A percentile compares a stretch with the other conserved stretches of the same genome.
These are phyloP conservation scores for Hemithea aestivaria DNA, from an alignment of 2,888 invertebrate species.

Conservation along the genomic window DNA sequence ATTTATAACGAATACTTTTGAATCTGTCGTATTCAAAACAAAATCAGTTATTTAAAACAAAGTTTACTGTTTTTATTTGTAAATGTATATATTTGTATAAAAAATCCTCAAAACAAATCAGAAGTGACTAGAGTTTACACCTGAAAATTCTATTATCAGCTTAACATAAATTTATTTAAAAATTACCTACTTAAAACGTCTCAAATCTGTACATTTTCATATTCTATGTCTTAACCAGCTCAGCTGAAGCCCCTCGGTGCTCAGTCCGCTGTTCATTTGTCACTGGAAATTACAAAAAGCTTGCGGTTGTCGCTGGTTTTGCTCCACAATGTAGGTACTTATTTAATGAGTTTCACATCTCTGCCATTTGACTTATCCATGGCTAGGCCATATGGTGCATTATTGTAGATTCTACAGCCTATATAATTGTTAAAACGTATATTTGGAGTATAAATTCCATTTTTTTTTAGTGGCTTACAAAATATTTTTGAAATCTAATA, in stretches of 20 bases:
- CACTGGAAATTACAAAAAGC: slow-evolving; percentile 69
- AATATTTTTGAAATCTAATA: no score
- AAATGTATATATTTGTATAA: no score
- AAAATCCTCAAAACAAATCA: no score
- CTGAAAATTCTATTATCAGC: no score
- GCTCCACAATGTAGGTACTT: not conserved
- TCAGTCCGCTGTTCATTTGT: slow-evolving; percentile 63
- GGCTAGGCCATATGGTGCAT: slow-evolving; percentile 8
- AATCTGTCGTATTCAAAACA: no score
- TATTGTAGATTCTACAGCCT: not conserved
- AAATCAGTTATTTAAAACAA: no score
- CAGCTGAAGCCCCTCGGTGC: slow-evolving; percentile 27
- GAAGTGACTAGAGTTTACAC: no score
- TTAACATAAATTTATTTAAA: slow-evolving; percentile 1
- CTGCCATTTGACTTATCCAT: slow-evolving; percentile 27
- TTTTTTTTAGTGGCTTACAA: no score
- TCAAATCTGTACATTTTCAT: slow-evolving; percentile 29
- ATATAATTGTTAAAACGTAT: no score
- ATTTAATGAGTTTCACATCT: slow-evolving; percentile 62
- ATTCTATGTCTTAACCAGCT: slow-evolving; percentile 50
- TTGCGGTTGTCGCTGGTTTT: slow-evolving; percentile 41
- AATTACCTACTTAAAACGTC: slow-evolving; percentile 12
- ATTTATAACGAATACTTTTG: no score
- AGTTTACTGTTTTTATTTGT: no score
- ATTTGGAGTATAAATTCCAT: no score